Evolutionary conservation across 2,888 invertebrate genomes (phyloP).

Genomic region (Ypsolopha scabrella): DNA sequence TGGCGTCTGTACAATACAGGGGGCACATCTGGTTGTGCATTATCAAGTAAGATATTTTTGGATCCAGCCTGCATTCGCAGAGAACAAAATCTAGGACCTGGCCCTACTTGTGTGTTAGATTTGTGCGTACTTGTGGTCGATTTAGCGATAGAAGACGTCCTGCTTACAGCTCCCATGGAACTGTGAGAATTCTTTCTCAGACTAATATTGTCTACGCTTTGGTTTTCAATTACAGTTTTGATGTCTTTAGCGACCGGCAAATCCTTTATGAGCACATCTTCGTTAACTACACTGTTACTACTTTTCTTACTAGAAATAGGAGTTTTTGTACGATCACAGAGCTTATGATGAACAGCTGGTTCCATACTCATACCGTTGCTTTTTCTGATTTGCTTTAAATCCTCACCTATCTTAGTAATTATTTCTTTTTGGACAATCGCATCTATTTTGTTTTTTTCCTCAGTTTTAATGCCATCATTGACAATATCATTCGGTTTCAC

Average conservation of each 20-base stretch:
- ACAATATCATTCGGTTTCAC: constrained; percentile 16
- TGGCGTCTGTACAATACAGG: constrained; percentile 80
- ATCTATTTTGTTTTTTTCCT: constrained; percentile 25
- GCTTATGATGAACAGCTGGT: constrained; percentile 70
- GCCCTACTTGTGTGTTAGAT: constrained; percentile 59
- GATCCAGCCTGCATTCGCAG: constrained; percentile 82
- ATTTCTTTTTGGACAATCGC: constrained; percentile 23
- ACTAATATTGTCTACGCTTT: constrained; percentile 27
- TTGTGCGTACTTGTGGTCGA: constrained; percentile 63
- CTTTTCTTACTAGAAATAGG: constrained; percentile 58
- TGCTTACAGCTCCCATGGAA: constrained; percentile 58
- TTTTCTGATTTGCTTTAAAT: constrained; percentile 30
- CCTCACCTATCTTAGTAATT: constrained; percentile 25
- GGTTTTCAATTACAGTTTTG: constrained; percentile 30
- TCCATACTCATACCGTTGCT: constrained; percentile 43
- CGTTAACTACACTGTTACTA: constrained; percentile 38
- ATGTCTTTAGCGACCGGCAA: constrained; percentile 27
- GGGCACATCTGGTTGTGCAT: constrained; percentile 77
- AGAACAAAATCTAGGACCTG: constrained; percentile 82
- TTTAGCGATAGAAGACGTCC: constrained; percentile 59
- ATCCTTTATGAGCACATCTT: constrained; percentile 45
- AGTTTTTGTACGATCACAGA: constrained; percentile 67
- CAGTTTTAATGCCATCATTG: constrained; percentile 26
- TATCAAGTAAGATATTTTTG: constrained; percentile 84
- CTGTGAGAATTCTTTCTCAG: constrained; percentile 52